A percentile compares a stretch with the other conserved stretches of the same genome.
Conservation (phyloP, 2,113 vertebrate genomes). For the Pollimyrus isidori region DNA sequence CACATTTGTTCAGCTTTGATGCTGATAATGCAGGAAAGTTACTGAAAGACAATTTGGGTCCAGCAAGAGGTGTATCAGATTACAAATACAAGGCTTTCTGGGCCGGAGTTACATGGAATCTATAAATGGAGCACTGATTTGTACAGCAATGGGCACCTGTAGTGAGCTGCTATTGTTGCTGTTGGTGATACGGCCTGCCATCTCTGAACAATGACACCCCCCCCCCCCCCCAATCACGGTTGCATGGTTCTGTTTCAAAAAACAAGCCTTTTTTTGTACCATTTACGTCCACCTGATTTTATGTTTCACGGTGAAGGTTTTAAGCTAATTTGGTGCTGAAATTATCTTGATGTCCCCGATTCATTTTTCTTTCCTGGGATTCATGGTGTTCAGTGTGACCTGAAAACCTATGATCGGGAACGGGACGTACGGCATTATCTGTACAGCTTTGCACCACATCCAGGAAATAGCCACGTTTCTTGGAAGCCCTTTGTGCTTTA, state of each 20-base stretch:
- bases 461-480: neutral
- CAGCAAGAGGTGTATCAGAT: neutral
- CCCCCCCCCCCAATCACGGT: neutral
- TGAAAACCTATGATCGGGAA: neutral
- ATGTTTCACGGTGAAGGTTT: neutral
- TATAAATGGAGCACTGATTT: neutral
- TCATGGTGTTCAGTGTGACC: neutral
- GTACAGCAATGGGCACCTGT: neutral
- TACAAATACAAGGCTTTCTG: neutral
- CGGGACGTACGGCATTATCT: neutral
- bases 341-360: neutral
- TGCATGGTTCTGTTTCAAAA: neutral
- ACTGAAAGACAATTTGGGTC: neutral
- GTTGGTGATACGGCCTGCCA: neutral
- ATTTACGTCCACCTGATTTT: neutral
- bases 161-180: neutral
- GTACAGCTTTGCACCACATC: neutral
- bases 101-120: neutral
- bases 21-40: neutral
- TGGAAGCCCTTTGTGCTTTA: neutral
- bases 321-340: neutral
- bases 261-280: neutral
- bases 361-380: neutral
- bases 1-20: neutral
- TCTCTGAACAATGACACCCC: neutral